Base-by-base conservation (phyloP, 2,797 vertebrate genomes). In the Phrynocephalus guinanensis region DNA sequence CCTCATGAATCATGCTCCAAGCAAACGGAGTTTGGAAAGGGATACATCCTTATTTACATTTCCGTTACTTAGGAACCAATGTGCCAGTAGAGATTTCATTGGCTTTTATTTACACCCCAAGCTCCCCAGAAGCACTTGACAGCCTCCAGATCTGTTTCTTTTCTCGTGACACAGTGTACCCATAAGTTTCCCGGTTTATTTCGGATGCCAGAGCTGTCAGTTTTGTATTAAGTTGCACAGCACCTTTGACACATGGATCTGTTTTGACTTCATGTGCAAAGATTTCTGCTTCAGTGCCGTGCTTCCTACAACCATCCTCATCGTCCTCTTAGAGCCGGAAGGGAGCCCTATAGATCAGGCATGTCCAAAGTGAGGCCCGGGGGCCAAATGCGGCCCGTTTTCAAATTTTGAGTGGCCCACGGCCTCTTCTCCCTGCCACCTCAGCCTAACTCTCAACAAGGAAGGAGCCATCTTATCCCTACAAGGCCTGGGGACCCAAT, bases 51-150 rank as follows among this genome's bases (percentile, higher is more conserved):
- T 73, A 78, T 92, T 94, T 82, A 7, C 48, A 84, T 0, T 0
- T 1, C 22, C 50, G 88, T 87, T 90, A 88, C 90, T 88, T 88
- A 82, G 91, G 93, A 91, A 90, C 85, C 78, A 3, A 24, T 0
- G 28, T 83, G 88, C 87, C 89, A 89, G 20, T 3, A 30, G 73
- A 44, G 86, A 24, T 66, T 89, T 81, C 13, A 60, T 81, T 28
- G 1, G 85, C 73, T 90, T 88, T 76, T 73, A 89, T 91, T 89
- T 48, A 82, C 60, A 81, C 4, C 4, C 0, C 9, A 5, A 84
- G 38, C 4, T 1, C 68, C 79, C 68, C 20, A 44, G 82, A 85
- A 90, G 63, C 80, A 56, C 50, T 89, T 76, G 67, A 9, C 82
- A 18, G 1, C 26, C 79, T 16, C 38, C 13, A 6, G 13, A 3